Percentiles rank a stretch among this genome's conserved stretches.
Evolutionary conservation across 1,140 invertebrate species (phyloP).

Genomic region (Caenorhabditis briggsae): DNA sequence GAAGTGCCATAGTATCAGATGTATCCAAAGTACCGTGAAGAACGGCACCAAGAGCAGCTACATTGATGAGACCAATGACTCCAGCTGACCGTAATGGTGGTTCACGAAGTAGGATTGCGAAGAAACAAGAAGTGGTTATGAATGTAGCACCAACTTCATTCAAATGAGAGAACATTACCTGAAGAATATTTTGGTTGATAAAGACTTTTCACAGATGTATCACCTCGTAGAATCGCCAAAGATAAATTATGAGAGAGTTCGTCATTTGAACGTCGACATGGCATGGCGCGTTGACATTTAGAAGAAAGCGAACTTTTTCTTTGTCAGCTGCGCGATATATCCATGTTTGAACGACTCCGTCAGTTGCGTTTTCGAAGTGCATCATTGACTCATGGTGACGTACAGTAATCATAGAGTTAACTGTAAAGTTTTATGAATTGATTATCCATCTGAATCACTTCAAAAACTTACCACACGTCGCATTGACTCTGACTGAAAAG

Average conservation of each 20-base stretch:
- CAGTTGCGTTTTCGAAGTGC: background rate
- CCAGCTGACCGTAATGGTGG: too few species aligned
- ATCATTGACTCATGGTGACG: background rate
- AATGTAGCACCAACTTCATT: background rate
- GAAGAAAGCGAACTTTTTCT: slow-evolving; percentile 2
- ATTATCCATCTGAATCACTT: background rate
- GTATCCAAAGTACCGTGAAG: background rate
- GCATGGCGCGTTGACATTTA: background rate
- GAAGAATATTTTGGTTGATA: background rate
- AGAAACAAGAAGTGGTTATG: background rate
- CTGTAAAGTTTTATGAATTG: background rate
- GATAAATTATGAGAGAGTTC: background rate
- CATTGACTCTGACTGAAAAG: slow-evolving; percentile 2
- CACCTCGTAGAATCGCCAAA: slow-evolving; percentile 14
- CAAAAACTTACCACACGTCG: background rate
- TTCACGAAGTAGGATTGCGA: background rate
- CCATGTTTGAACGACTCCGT: slow-evolving; percentile 8
- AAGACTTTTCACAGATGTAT: background rate
- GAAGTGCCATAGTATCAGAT: background rate
- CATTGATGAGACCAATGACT: background rate
- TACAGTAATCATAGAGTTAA: slow-evolving; percentile 5
- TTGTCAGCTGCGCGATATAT: slow-evolving; percentile 7
- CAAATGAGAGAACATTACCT: slow-evolving; percentile 14
- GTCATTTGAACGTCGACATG: background rate
- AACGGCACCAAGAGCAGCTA: background rate